Base-by-base conservation (phyloP, 2,797 vertebrate genomes). In the Thaleichthys pacificus region DNA sequence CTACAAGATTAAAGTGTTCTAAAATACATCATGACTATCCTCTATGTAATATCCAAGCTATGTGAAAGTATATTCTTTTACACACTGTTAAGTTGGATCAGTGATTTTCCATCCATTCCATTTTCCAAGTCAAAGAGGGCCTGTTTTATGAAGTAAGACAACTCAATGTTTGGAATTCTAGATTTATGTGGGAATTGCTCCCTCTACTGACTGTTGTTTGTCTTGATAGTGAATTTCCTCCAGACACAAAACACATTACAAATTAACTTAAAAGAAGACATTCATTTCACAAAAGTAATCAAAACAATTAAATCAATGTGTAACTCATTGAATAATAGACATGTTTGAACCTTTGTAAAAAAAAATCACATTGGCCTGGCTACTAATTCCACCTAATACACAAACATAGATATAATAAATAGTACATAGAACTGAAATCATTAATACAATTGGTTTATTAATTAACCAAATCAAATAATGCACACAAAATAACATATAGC, bases 151-250 rank as follows among this genome's bases (percentile, higher is more conserved):
- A 47, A 30, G 28, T 4, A 30, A 12, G 42, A 47, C 42, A 14
- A 12, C 42, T 47, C 42, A 14, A 12, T 56, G 19, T 4, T n/a
- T 17, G 51, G 38, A 3, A 8, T 5, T 19, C 61, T 24, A 9
- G 51, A 66, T 81, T 78, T 79, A 69, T 81, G 76, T 72, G 84
- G 21, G 71, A 58, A 57, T 82, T 78, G 70, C 86, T 21, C 86
- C 86, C 82, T 83, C 89, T 90, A 78, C 79, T 89, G 90, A 83
- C 66, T 66, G 42, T 14, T 47, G 42, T 47, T 11, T 47, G 42
- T 14, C 12, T 3, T 47, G 2, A 38, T 38, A 9, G 1, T 56
- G 19, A n/a, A 56, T 17, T 17, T n/a, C 3, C 19, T 56, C 51
- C 19, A n/a, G 17, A 56, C 15, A 56, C 51, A 0, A n/a, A 56